Evolutionary conservation across 2,113 vertebrate genomes (phyloP).

Genomic region (Maccullochella peelii): DNA sequence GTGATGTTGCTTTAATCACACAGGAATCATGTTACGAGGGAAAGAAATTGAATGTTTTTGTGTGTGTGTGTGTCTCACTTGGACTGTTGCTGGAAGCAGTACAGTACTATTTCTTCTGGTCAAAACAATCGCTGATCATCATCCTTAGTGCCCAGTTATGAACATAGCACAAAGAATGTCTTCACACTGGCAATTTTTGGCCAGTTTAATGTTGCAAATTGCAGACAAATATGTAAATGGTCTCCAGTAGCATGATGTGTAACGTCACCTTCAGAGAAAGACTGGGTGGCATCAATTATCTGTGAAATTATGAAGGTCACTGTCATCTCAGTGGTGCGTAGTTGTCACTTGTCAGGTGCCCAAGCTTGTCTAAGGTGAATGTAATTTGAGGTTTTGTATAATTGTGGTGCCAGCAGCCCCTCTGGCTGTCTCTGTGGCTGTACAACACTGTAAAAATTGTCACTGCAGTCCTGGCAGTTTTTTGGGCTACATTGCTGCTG

Average conservation of each 20-base stretch:
- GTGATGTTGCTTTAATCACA: slow-evolving; percentile 21
- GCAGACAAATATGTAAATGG: neutral
- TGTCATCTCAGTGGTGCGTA: slow-evolving; percentile 4
- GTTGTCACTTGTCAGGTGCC: slow-evolving; percentile 53
- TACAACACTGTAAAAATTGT: slow-evolving; percentile 58
- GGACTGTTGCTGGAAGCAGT: neutral
- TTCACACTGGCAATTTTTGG: neutral
- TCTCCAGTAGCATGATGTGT: neutral
- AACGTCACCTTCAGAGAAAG: slow-evolving; percentile 14
- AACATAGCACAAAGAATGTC: neutral
- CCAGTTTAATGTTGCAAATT: neutral
- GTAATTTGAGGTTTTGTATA: slow-evolving; percentile 54
- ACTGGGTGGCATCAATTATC: slow-evolving; percentile 16
- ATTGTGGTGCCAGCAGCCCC: slow-evolving; percentile 39
- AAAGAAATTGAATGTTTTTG: slow-evolving; percentile 4
- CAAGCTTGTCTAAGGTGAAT: slow-evolving; percentile 31
- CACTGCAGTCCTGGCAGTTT: slow-evolving; percentile 42
- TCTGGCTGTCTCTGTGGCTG: slow-evolving; percentile 44
- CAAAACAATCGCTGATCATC: slow-evolving; percentile 1
- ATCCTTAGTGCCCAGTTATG: neutral
- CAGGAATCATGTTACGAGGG: slow-evolving; percentile 1
- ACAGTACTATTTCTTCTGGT: neutral
- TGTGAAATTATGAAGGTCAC: slow-evolving; percentile 38
- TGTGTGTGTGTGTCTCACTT: neutral
- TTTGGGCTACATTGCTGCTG: slow-evolving; percentile 26